Conservation (phyloP, 2,888 invertebrate species). For the Heliothis peltigera region DNA sequence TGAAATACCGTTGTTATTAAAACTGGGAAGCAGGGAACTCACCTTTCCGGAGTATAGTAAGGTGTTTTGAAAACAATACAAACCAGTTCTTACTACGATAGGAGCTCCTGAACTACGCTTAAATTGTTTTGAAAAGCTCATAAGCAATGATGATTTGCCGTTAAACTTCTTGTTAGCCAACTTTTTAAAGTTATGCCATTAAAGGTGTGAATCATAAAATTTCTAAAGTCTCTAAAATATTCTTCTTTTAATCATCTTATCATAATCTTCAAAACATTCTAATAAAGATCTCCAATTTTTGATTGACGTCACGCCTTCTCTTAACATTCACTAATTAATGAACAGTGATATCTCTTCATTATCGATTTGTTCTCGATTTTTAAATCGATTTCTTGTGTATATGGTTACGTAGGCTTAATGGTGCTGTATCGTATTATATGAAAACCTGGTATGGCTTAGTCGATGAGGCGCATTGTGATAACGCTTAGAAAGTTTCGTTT, state of each 20-base stretch:
- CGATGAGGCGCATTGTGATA: conserved; percentile 60
- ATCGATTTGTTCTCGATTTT: conserved; percentile 26
- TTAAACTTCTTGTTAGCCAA: no score
- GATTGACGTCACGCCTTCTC: conserved; percentile 32
- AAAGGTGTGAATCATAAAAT: conserved; percentile 6
- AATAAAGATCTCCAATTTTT: conserved; percentile 27
- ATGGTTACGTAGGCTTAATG: conserved; percentile 4
- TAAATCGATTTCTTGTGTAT: conserved; percentile 16
- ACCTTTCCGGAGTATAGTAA: no score
- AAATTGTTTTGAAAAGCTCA: no score
- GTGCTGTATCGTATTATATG: conserved; percentile 30
- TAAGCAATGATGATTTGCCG: no score
- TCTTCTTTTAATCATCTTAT: conserved; percentile 28
- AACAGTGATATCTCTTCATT: conserved; percentile 14
- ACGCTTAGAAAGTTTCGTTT: conserved; percentile 82
- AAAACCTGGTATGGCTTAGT: conserved; percentile 49
- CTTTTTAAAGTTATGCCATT: neutral
- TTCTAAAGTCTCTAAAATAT: conserved; percentile 33
- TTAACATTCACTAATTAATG: conserved; percentile 28
- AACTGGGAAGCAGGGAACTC: no score
- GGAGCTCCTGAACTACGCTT: no score
- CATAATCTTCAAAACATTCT: conserved; percentile 40
- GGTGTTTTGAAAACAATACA: no score
- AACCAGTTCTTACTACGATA: no score
- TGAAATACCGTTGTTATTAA: no score